Evolutionary conservation across 2,888 invertebrate species (phyloP), one percentile per base, ranked within the genome.

Genomic region (Conchocele bisecta): DNA sequence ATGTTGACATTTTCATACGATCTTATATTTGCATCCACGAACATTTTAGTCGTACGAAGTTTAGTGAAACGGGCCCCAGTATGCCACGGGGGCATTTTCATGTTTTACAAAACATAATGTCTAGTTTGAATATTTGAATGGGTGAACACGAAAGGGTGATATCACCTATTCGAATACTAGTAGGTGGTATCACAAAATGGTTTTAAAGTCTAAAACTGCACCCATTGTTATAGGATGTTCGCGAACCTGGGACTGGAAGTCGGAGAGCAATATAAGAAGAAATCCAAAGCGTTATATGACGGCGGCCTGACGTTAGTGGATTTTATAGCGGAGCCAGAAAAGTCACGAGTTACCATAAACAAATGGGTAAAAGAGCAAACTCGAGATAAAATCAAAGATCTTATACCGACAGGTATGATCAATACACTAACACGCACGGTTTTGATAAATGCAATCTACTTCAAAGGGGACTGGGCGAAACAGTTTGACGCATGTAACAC

Each of bases 331-430:
- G 68, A 87, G 28, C 33, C 86, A 0, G 85, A 83, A 0, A 93
- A 93, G 0, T 88, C 92, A 20, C 65, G 86, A 46, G 13, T 29
- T 13, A 58, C 50, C 5, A 97, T 98, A 50, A 98, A 98, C 88
- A 82, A 90, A 35, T 97, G 97, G 96, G 96, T 96, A 39, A 94
- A 94, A 86, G 89, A 93, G 5, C 93, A 95, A 86, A 98, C 98
- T 0, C 94, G 95, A 57, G 91, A 95, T 7, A 96, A 95, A 89
- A 98, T 98, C 65, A 94, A 94, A 81, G 93, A 97, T 83, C 92
- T 98, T 2, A 91, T 98, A 51, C 88, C 92, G 1, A 22, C 93
- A 1, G 93, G 93, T n/a, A 72, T 83, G 7, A 79, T 92, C 13
- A 83, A 75, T 48, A 24, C 75, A 3, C n/a, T 67, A 5, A 90